Evolutionary conservation across 2,113 vertebrate genomes (phyloP).

Genomic region (Cyanocitta stelleri): DNA sequence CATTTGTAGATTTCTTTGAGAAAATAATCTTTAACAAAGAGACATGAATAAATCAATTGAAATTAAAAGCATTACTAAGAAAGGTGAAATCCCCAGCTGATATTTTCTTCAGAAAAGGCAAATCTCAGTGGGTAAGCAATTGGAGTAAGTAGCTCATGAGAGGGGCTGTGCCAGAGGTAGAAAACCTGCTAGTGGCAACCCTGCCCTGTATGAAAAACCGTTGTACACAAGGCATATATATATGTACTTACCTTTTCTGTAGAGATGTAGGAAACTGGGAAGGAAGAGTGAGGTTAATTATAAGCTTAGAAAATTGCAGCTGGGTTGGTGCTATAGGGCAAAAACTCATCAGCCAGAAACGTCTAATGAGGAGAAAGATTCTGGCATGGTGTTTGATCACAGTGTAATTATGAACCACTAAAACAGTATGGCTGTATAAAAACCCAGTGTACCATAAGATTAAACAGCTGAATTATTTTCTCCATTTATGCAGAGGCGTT

Average conservation of each 20-base stretch:
- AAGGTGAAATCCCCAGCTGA: background rate
- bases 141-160: background rate
- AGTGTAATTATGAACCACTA: background rate
- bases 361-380: background rate
- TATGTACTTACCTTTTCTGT: background rate
- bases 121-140: background rate
- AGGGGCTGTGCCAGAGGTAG: background rate
- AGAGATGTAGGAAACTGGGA: background rate
- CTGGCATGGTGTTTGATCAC: background rate
- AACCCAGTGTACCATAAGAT: background rate
- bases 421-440: background rate
- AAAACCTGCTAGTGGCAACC: background rate
- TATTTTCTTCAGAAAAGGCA: background rate
- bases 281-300: background rate
- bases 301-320: background rate
- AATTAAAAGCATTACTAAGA: background rate
- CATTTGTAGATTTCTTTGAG: background rate
- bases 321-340: background rate
- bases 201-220: background rate
- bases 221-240: fast-evolving
- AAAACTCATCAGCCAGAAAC: background rate
- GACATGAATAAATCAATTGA: background rate
- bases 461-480: background rate
- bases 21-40: background rate
- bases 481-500: background rate